phyloP scores from a whole-genome alignment of 1,140 invertebrate species.

The Drosophila varians region DNA sequence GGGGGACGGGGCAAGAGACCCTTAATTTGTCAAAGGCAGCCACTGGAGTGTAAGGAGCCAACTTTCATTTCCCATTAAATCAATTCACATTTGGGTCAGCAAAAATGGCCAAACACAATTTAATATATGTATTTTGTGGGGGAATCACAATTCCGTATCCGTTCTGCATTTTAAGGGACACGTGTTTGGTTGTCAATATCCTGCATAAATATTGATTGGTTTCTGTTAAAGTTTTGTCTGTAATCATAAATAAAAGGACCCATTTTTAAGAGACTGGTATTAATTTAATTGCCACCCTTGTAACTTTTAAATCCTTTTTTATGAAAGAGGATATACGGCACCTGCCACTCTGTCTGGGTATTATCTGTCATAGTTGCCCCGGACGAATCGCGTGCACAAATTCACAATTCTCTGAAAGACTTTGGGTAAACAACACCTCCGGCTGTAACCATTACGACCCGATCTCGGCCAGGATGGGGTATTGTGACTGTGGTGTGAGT shows the following conservation, averaged over 20 bases:
- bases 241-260: neutral
- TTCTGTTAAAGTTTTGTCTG: neutral
- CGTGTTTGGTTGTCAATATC: neutral
- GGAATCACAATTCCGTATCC: neutral
- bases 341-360: conserved; percentile 6
- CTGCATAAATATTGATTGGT: neutral
- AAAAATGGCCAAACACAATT: neutral
- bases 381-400: conserved; percentile 43
- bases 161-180: too few relatives aligned
- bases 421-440: conserved; percentile 67
- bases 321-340: neutral
- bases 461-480: neutral
- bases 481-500: conserved; percentile 11
- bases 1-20: too few relatives aligned
- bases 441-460: conserved; percentile 41
- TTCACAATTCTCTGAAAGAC: conserved; percentile 34
- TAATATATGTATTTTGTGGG: neutral
- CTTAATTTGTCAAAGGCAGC: conserved; percentile 28
- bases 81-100: conserved; percentile 14
- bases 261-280: neutral
- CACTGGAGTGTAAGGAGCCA: conserved; percentile 23
- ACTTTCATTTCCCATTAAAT: conserved; percentile 37
- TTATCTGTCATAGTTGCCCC: conserved; percentile 27
- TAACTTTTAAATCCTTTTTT: neutral
- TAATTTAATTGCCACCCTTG: neutral